Percentiles rank a stretch among this genome's conserved stretches.
These are phyloP conservation scores for Caenorhabditis drosophilae DNA, from an alignment of 2,888 invertebrate genomes.

Conservation along the genomic window DNA sequence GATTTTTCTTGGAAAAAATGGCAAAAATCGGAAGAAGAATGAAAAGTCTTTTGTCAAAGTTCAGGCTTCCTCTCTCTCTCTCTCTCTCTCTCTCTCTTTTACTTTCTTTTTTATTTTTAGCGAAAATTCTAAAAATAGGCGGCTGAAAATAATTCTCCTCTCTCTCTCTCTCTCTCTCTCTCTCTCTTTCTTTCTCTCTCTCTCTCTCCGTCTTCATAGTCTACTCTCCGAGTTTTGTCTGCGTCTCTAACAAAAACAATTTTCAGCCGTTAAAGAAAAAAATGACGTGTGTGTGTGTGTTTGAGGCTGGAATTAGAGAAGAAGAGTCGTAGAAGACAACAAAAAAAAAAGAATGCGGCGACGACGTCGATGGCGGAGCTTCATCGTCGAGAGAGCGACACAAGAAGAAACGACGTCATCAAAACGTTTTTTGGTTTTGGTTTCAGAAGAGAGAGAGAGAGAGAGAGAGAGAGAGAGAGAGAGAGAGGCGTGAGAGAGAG, in stretches of 20 bases:
- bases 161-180: slow-evolving; percentile 3
- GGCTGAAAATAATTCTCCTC: slow-evolving; percentile 3
- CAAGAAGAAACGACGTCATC: no score
- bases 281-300: background rate
- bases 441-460: slow-evolving; percentile 3
- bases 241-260: no score
- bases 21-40: no score
- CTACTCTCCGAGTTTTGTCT: no score
- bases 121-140: slow-evolving; percentile 29
- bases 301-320: slow-evolving; percentile 12
- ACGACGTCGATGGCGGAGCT: no score
- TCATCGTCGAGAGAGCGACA: no score
- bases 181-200: slow-evolving; percentile 10
- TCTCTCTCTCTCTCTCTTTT: no score
- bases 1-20: no score
- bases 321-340: background rate
- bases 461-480: slow-evolving; percentile 1
- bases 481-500: background rate
- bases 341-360: slow-evolving; percentile 2
- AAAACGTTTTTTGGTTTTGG: slow-evolving; percentile 3
- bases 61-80: no score
- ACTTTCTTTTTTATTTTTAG: no score
- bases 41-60: no score
- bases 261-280: no score
- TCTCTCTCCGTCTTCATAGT: slow-evolving; percentile 5